Evolutionary conservation across 2,888 invertebrate genomes (phyloP), one percentile per base, ranked within the genome.

Genomic region (Agonum fuliginosum): DNA sequence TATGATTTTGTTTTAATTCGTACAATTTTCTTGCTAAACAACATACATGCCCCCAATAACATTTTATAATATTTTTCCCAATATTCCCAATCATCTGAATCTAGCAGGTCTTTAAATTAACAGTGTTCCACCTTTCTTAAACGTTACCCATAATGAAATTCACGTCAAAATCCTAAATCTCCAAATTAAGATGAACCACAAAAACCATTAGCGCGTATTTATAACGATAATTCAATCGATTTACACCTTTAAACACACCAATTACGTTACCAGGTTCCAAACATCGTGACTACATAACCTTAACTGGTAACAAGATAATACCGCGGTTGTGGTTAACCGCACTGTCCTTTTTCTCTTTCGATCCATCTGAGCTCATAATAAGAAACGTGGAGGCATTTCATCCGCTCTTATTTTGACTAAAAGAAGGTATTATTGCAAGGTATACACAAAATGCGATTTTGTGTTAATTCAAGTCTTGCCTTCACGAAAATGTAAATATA

Each of bases 291-390:
- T 70, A 70, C 70, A 70, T 70, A 41, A 70, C 46, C 41, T 43
- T 48, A 43, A 46, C 70, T 70, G 46, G 46, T 70, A 70, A 70
- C 70, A 70, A 70, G 70, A 70, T 70, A 70, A 70, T 70, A 70
- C 70, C 12, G 70, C 46, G 46, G 70, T 70, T 43, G 71, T 48
- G 34, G 71, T 71, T 71, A 48, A 51, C 51, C 34, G 71, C 71
- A 71, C 62, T 62, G 62, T 67, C 58, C 58, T 27, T 62, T 62
- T 62, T 62, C 54, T 48, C 46, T 46, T 17, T 46, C 14, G 2
- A 17, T 46, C 46, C 46, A 46, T 12, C 14, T 10, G 46, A 17
- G 27, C 27, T 30, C 54, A 22, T 54, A 62, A 62, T 27, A n/a
- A 30, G 58, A 24, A 20, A 24, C 8, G 14, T 14, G 8, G 6